phyloP scores from a whole-genome alignment of 64 coral and sea anemone species.

The Stichodactyla helianthus region DNA sequence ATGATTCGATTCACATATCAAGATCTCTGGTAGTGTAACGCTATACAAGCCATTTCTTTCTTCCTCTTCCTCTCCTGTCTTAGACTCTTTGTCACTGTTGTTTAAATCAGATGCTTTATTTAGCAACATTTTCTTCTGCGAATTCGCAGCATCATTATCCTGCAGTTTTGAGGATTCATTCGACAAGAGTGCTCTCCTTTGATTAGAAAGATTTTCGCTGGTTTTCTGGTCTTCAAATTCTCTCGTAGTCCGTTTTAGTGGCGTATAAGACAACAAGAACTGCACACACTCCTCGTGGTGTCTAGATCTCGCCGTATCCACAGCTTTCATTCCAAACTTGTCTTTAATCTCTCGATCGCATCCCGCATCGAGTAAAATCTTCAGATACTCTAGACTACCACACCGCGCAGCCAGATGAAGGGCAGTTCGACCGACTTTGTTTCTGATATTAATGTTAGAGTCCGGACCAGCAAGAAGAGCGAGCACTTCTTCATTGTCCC shows the following conservation, averaged over 20 bases:
- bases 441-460: conserved; percentile 20
- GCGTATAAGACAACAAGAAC: conserved; percentile 34
- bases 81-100: neutral
- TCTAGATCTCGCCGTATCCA: conserved; percentile 32
- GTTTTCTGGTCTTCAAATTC: neutral
- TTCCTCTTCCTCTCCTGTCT: neutral
- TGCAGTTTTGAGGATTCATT: neutral
- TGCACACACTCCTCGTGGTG: conserved; percentile 29
- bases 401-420: conserved; percentile 42
- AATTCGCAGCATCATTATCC: no score
- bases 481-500: neutral
- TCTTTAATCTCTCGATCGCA: conserved; percentile 48
- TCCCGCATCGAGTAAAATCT: conserved; percentile 23
- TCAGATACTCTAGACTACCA: conserved; percentile 33
- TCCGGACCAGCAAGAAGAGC: neutral
- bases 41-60: neutral
- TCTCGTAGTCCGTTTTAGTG: neutral
- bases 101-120: neutral
- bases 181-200: neutral
- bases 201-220: neutral
- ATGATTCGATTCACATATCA: neutral
- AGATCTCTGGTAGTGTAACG: neutral
- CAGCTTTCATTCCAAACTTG: conserved; percentile 46
- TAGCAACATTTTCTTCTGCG: neutral
- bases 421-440: conserved; percentile 53